Evolutionary conservation across 2,797 vertebrate species (phyloP), one percentile per base, ranked within the genome.

Genomic region (Alexandromys oeconomus): DNA sequence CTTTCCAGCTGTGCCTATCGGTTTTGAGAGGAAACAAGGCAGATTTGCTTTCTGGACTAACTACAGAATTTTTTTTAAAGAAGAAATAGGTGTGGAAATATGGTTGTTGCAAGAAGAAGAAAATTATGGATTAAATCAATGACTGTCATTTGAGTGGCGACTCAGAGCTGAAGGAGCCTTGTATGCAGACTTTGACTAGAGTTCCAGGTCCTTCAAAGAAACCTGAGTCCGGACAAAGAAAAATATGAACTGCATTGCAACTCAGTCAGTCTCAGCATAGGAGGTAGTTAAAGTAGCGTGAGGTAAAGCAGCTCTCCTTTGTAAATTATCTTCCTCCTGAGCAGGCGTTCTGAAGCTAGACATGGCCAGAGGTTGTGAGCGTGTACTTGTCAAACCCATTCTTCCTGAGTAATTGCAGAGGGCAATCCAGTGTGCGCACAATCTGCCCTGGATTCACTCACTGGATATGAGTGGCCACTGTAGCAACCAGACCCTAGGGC

Each of bases 121-220:
- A 97, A 97, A 89, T 43, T 51, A 48, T 90, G 90, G 40, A 84
- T 97, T 90, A 10, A 95, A 80, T 92, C 96, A 25, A 43, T 95
- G 46, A 91, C 13, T 97, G 93, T 97, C 96, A 95, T 96, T 92
- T 89, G 93, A 63, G 3, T 94, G 96, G 91, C 97, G 96, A 98
- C 95, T 98, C 97, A 96, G 94, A 79, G 19, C 77, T 76, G 15
- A 96, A 96, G 90, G 85, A 94, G 88, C 79, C 93, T 92, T 96
- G 31, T 82, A 96, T 94, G 97, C 92, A 92, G 91, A 54, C 40
- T 43, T 93, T 61, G 51, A 95, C 97, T 97, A 46, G 73, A 96
- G 97, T 78, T 81, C 71, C 51, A 85, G 88, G 95, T 73, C 79
- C 2, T 7, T 63, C 65, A 67, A 23, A 37, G 29, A 7, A 73